Evolutionary conservation across 2,113 vertebrate genomes (phyloP), one percentile per base, ranked within the genome.

Genomic region (Actenoides hombroni): DNA sequence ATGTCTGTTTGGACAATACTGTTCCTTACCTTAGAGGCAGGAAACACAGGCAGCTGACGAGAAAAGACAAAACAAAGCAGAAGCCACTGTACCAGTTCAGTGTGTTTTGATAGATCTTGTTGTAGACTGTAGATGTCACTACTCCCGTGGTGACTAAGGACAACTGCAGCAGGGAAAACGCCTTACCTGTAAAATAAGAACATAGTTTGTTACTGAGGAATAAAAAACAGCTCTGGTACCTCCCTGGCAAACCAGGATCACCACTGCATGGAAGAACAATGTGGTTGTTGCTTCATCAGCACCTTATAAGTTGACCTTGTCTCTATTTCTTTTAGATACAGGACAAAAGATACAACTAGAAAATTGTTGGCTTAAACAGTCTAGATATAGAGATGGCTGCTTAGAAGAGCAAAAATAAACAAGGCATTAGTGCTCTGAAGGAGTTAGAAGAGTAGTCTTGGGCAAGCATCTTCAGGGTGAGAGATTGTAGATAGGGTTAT

Each of bases 31-130:
- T 98, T 96, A 99, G 97, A 6, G 99, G 99, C 54, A 99, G 96
- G 92, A 99, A 98, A 40, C 94, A 98, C 75, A 99, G 84, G 60
- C 98, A 98, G 39, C 98, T 97, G 18, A 98, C 77, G 57, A 98
- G 67, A 85, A 98, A 98, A 65, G 99, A 98, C 16, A 99, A 84
- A 10, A 89, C 95, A 88, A 99, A 99, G 91, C 99, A 98, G 80
- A 99, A 98, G 61, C 99, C 96, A 0, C 98, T 96, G 59, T 98
- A 98, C 98, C 98, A 98, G 92, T 97, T 95, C 94, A 99, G 76
- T 35, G 98, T 99, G 42, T 87, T 73, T 97, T 99, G 99, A 84
- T 99, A 99, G 91, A 99, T 98, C 88, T 98, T 98, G 39, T 99
- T 99, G 71, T 97, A 99, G 84, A 97, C 46, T 1, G 98, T 98